Evolutionary conservation across 2,888 invertebrate species (phyloP).

Genomic region (Copidosoma aretas): DNA sequence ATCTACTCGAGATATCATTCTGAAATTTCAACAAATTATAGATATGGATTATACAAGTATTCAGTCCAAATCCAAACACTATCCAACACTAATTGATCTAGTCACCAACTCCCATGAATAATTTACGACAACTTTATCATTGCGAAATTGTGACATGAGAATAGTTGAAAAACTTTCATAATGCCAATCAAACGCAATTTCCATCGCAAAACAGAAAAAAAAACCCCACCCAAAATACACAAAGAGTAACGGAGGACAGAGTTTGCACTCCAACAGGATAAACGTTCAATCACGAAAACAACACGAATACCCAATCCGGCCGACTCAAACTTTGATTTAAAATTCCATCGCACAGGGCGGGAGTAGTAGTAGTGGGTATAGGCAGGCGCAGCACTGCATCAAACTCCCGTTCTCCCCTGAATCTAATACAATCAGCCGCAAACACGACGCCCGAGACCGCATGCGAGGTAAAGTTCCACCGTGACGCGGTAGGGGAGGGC

Average conservation of each 20-base stretch:
- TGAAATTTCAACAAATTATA: too few species aligned
- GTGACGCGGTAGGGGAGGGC: too few species aligned
- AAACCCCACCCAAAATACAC: neutral
- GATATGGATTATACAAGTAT: too few species aligned
- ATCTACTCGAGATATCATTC: too few species aligned
- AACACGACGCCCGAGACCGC: neutral
- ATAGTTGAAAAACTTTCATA: too few species aligned
- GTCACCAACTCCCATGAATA: too few species aligned
- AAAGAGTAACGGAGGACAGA: neutral
- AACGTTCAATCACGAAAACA: neutral
- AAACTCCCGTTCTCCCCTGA: neutral
- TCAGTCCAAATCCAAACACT: too few species aligned
- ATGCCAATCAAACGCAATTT: too few species aligned
- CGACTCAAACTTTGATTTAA: neutral
- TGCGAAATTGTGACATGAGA: too few species aligned
- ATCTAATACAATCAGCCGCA: conserved; percentile 1
- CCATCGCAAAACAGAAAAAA: too few species aligned
- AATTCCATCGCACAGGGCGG: neutral
- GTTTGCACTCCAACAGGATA: neutral
- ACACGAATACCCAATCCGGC: neutral
- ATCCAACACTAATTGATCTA: too few species aligned
- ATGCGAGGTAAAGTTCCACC: neutral
- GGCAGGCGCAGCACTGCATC: neutral
- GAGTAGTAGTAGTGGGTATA: neutral
- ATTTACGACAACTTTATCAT: too few species aligned